These are phyloP conservation scores for Dasypus novemcinctus DNA, from an alignment of 2,113 vertebrate species.

Conservation along the genomic window DNA sequence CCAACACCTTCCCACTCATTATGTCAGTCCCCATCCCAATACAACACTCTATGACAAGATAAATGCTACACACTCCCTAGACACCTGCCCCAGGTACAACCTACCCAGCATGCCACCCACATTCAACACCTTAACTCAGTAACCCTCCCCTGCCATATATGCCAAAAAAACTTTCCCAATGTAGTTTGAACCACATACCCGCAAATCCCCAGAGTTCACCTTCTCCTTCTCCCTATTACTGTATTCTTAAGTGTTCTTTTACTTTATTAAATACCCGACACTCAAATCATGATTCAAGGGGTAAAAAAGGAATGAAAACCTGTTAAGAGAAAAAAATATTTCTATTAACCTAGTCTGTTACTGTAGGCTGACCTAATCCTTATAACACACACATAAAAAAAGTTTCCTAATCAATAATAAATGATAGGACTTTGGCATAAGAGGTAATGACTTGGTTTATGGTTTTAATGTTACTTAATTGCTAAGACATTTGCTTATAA, in stretches of 20 bases:
- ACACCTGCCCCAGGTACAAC: no score
- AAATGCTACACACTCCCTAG: no score
- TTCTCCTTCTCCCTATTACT: neutral
- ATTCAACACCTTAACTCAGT: no score
- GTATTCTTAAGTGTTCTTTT: neutral
- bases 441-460: neutral
- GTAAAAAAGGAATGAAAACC: neutral
- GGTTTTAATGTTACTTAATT: neutral
- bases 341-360: neutral
- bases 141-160: no score
- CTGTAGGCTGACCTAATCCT: neutral
- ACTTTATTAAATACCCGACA: neutral
- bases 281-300: neutral
- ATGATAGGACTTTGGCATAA: neutral
- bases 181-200: no score
- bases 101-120: no score
- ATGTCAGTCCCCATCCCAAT: no score
- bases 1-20: no score
- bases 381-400: neutral
- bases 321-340: neutral
- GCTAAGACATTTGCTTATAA: constrained; percentile 25
- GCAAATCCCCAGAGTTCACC: no score
- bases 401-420: neutral
- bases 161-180: no score
- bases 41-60: no score